phyloP scores from a whole-genome alignment of 2,797 vertebrate genomes.

The Garrulus glandarius region DNA sequence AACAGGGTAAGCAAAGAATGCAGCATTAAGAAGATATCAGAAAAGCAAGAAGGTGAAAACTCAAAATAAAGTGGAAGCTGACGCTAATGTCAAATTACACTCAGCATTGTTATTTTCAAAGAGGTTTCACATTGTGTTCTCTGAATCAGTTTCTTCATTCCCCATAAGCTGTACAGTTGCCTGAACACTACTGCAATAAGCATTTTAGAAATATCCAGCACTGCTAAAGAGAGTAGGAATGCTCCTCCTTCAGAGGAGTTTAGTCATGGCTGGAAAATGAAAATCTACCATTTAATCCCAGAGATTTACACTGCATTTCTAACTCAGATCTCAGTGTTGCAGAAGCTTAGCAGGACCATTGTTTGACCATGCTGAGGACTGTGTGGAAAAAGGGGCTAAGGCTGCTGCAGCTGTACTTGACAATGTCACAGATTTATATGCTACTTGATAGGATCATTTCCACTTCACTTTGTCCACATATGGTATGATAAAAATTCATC shows the following conservation, averaged over 20 bases:
- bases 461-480: not conserved
- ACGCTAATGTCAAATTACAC: not conserved
- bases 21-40: not conserved
- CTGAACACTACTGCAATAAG: not conserved
- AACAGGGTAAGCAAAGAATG: not conserved
- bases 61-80: not conserved
- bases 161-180: not conserved
- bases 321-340: conserved; percentile 13
- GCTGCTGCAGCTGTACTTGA: conserved; percentile 41
- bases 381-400: not conserved
- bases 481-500: not conserved
- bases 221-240: not conserved
- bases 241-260: conserved; percentile 24
- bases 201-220: not conserved
- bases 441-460: not conserved
- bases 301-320: conserved; percentile 61
- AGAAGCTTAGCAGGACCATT: conserved; percentile 42
- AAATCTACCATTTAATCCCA: conserved; percentile 61
- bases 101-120: not conserved
- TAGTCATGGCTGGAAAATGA: conserved; percentile 59
- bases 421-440: not conserved
- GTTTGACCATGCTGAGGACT: not conserved
- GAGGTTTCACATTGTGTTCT: not conserved
- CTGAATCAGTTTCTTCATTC: not conserved
- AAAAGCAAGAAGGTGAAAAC: not conserved